These are phyloP conservation scores for Coryphaenoides rupestris DNA, from an alignment of 2,113 vertebrate species.

Conservation along the genomic window DNA sequence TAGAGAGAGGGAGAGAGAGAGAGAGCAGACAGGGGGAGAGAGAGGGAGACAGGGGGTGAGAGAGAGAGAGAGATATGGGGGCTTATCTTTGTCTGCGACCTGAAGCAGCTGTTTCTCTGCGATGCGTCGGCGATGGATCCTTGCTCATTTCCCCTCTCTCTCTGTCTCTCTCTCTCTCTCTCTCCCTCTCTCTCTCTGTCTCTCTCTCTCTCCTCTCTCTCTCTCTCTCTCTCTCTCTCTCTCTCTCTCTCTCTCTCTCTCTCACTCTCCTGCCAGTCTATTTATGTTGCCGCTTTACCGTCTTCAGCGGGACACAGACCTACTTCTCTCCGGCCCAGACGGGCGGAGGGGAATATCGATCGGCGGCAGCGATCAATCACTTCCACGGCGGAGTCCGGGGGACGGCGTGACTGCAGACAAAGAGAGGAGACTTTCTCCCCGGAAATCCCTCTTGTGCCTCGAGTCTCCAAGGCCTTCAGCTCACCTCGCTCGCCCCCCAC, in stretches of 20 bases:
- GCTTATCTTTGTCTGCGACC: slow-evolving; percentile 69
- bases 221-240: too few species aligned
- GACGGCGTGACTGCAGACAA: slow-evolving; percentile 18
- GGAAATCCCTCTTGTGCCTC: too few species aligned
- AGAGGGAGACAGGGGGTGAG: slow-evolving; percentile 16
- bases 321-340: slow-evolving; percentile 35
- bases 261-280: slow-evolving; percentile 60
- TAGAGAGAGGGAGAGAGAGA: slow-evolving; percentile 13
- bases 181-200: too few species aligned
- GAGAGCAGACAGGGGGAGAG: slow-evolving; percentile 13
- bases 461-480: too few species aligned
- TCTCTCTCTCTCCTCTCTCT: too few species aligned
- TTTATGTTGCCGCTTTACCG: slow-evolving; percentile 60
- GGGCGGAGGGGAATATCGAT: slow-evolving; percentile 51
- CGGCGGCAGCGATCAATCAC: slow-evolving; percentile 46
- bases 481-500: too few species aligned
- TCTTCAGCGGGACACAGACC: slow-evolving; percentile 54
- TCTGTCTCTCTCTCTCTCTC: too few species aligned
- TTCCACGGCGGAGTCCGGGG: slow-evolving; percentile 6
- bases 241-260: too few species aligned
- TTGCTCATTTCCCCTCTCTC: slow-evolving; percentile 65
- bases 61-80: slow-evolving; percentile 28
- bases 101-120: slow-evolving; percentile 72
- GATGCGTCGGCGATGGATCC: slow-evolving; percentile 63
- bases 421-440: background rate